Evolutionary conservation across 2,888 invertebrate genomes (phyloP), one percentile per base, ranked within the genome.

Genomic region (Acheta domesticus): DNA sequence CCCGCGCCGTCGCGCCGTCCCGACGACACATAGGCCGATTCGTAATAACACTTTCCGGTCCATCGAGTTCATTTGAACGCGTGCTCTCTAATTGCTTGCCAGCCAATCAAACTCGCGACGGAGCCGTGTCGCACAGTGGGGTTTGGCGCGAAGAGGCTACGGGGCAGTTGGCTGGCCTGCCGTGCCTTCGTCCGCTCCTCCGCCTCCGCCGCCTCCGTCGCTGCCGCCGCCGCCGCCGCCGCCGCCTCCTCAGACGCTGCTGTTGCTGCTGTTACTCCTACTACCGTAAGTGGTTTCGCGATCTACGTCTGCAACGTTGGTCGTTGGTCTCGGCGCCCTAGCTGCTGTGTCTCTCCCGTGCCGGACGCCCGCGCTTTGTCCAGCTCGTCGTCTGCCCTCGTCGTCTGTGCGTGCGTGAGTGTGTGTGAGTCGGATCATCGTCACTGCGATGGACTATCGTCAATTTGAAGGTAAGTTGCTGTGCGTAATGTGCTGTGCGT

Each of bases 111-210:
- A 62, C 62, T 62, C 14, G 62, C 62, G 62, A 62, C 62, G 62
- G 62, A 62, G 62, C 62, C 62, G 62, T 62, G 62, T 62, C 62
- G 62, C 62, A 62, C 62, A 62, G 62, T 62, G 62, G 62, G 62
- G 62, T 19, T n/a, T 62, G 14, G 62, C 16, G 16, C 16, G 16
- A n/a, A 62, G n/a, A n/a, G n/a, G 62, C 14, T 14, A n/a, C 16
- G 16, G 62, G n/a, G 62, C 62, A 62, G 62, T 62, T 62, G 62
- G 62, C 62, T 62, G 62, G 62, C 62, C 62, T 62, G 62, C 62
- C 62, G 62, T n/a, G n/a, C 14, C 62, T 14, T 62, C 62, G 62
- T 62, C 62, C 62, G 16, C 62, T 62, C 16, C 62, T n/a, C 62
- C 62, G 19, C 19, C 62, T 12, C 62, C 62, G 19, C 14, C 62